Evolutionary conservation across 2,888 invertebrate genomes (phyloP), one percentile per base, ranked within the genome.

Genomic region (Chorisops tibialis): DNA sequence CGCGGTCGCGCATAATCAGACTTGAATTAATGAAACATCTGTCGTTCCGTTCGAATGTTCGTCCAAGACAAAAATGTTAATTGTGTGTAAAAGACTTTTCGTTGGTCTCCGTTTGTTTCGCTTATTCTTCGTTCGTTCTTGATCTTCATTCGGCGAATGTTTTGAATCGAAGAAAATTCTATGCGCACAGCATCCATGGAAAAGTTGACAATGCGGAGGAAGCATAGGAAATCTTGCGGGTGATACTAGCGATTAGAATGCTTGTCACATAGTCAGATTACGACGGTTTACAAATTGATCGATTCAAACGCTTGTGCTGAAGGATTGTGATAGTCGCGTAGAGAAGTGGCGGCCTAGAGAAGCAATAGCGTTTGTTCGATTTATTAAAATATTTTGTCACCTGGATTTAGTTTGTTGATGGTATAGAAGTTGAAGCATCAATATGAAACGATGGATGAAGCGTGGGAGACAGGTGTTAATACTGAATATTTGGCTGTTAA

Each of bases 21-120:
- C 41, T 52, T 43, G 59, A 63, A 59, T 63, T 59, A 63, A 63
- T 63, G 59, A 38, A 63, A 63, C 59, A 59, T 63, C 63, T 63
- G 59, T 63, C 63, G 58, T 51, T 38, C 21, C 38, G 39, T n/a
- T 16, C 9, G 37, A 6, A 11, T 14, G 38, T 37, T 9, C 19
- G 51, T 12, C 18, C 39, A 22, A 41, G 52, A 54, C n/a, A n/a
- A 45, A 49, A 56, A 62, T 62, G 47, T 47, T 62, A 62, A 62
- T 56, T 62, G 62, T 56, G 48, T 48, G 56, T 48, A 24, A 35
- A 30, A 35, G 51, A 51, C 38, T 35, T 38, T 51, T 18, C 12
- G 51, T 37, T 35, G 30, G 30, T 30, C 16, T 18, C 14, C 5
- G 49, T 5, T 24, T 24, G 49, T 14, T 14, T 49, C 14, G n/a